Conservation (phyloP, 2,888 invertebrate genomes). For the Oligia fasciuncula region DNA sequence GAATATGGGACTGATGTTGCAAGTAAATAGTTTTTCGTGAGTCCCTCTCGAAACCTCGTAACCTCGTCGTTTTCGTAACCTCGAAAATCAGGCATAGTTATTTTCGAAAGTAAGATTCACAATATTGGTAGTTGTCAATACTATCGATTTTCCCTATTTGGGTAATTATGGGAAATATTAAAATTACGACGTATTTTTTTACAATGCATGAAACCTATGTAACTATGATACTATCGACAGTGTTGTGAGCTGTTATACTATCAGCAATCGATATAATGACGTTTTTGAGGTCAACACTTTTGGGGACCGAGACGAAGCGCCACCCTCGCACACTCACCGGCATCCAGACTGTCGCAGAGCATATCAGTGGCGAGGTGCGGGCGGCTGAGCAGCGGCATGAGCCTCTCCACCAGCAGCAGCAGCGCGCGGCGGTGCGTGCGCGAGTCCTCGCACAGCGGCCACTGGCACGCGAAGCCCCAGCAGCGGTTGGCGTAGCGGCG, state of each 20-base stretch:
- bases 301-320: background rate
- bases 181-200: background rate
- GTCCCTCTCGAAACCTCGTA: no score
- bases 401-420: constrained; percentile 94
- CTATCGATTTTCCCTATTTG: background rate
- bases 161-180: background rate
- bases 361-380: constrained; percentile 97
- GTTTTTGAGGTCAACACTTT: background rate
- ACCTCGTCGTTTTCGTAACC: background rate
- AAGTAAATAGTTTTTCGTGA: background rate
- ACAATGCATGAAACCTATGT: background rate
- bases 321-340: no score
- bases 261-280: background rate
- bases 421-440: constrained; percentile 94
- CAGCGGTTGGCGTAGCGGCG: constrained; percentile 92
- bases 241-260: background rate
- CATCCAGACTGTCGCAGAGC: constrained; percentile 96
- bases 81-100: background rate
- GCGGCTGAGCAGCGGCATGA: constrained; percentile 94
- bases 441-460: constrained; percentile 91
- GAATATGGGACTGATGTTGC: background rate
- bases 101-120: background rate
- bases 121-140: background rate
- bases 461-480: constrained; percentile 94
- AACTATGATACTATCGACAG: background rate